Base-by-base conservation (phyloP, 2,797 vertebrate genomes). In the Vultur gryphus region DNA sequence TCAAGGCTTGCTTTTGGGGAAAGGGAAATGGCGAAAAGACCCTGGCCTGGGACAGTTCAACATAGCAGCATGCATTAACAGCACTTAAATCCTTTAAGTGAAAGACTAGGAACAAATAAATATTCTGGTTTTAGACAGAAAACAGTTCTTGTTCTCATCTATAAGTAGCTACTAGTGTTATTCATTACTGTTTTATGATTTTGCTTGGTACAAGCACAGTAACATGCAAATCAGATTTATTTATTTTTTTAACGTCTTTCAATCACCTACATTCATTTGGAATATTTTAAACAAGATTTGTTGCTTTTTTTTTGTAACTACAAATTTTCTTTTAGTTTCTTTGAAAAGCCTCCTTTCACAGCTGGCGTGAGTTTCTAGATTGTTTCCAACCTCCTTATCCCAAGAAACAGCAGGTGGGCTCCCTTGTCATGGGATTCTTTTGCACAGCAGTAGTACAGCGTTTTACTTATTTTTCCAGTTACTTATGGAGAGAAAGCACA, bases 11-110 rank as follows among this genome's bases (percentile, higher is more conserved):
- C 7, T 87, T 71, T 46, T 24, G 24, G 17, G 35, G 16, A 57
- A 95, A 89, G 10, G 2, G 11, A 59, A 79, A 84, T 1, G 18
- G 39, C 37, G 78, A 88, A 81, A 78, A 29, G 9, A 11, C 28
- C 3, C 37, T 61, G 16, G 26, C 29, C 16, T 16, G 4, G 12
- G 44, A n/a, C 25, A 93, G 44, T 48, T 87, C 41, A 59, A 46
- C 2, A 31, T 1, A 48, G 51, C 28, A 78, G 23, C 2, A 0
- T 0, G 1, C 2, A 9, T n/a, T 41, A 82, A 54, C 5, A 64
- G 39, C 14, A 82, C 17, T 7, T 16, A 61, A 59, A 75, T 24
- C 33, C 13, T 51, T 73, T 35, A 65, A 26, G 18, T 44, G 35
- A 64, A 73, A 64, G 37, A 37, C 16, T n/a, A 80, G 11, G 16